These are phyloP conservation scores for Gymnoscopelus microlampas DNA, from an alignment of 2,797 vertebrate species.

Conservation along the genomic window DNA sequence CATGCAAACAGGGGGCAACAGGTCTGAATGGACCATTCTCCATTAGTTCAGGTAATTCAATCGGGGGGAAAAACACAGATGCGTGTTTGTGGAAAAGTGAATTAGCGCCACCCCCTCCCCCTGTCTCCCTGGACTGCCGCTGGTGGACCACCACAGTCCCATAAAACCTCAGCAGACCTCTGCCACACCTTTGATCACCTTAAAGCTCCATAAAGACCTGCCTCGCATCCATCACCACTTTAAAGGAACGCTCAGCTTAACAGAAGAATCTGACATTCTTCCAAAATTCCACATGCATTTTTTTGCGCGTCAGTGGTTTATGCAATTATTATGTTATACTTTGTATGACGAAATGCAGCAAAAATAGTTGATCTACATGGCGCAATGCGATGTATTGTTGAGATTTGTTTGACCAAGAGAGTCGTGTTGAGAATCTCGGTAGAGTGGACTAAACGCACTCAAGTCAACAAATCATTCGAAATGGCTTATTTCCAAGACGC, in stretches of 20 bases:
- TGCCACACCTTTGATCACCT: constrained; percentile 70
- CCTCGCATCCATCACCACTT: constrained; percentile 65
- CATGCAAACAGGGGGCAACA: constrained; percentile 17
- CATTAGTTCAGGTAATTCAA: constrained; percentile 62
- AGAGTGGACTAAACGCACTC: too few relatives aligned
- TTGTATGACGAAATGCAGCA: neutral
- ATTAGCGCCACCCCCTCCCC: constrained; percentile 28
- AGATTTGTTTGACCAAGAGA: too few relatives aligned
- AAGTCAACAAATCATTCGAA: too few relatives aligned
- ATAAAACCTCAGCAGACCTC: constrained; percentile 62
- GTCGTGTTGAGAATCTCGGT: too few relatives aligned
- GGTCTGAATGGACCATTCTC: constrained; percentile 25
- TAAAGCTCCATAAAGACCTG: constrained; percentile 47
- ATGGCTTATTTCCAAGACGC: too few relatives aligned
- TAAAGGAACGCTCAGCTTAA: constrained; percentile 31
- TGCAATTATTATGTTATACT: too few relatives aligned
- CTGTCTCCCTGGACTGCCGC: constrained; percentile 30
- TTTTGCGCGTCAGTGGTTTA: neutral
- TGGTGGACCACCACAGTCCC: constrained; percentile 43
- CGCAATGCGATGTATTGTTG: neutral
- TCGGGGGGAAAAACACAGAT: constrained; percentile 32
- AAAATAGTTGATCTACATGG: neutral
- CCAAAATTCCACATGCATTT: constrained; percentile 39
- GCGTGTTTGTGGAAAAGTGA: constrained; percentile 47
- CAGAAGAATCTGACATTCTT: neutral